phyloP scores from a whole-genome alignment of 2,888 invertebrate species.

The Drosophila yooni region DNA sequence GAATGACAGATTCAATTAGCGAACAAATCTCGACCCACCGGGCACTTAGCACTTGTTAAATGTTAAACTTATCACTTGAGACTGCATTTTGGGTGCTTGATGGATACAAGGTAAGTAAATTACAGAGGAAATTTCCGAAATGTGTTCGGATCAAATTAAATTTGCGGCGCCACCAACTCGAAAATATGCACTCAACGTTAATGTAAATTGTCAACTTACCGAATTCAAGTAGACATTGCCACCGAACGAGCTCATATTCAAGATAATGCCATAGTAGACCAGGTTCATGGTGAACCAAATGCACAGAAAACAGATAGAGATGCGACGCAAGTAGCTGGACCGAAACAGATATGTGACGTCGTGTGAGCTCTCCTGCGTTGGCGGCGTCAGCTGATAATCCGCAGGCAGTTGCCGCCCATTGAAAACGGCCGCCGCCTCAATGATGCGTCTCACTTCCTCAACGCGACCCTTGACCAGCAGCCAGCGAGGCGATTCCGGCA shows the following conservation, averaged over 20 bases:
- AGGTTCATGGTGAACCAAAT: constrained; percentile 90
- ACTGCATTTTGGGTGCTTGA: constrained; percentile 47
- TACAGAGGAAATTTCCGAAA: constrained; percentile 17
- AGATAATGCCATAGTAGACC: constrained; percentile 86
- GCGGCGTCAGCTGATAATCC: constrained; percentile 89
- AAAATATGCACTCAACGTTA: constrained; percentile 37
- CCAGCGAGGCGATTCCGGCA: constrained; percentile 94
- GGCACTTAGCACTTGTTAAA: constrained; percentile 66
- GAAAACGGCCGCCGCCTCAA: constrained; percentile 88
- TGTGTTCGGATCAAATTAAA: constrained; percentile 24
- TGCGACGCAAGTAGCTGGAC: constrained; percentile 88
- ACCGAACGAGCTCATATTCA: constrained; percentile 91
- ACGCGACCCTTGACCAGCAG: constrained; percentile 89
- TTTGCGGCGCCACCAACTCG: constrained; percentile 2
- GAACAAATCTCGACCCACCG: constrained; percentile 35
- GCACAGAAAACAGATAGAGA: constrained; percentile 89
- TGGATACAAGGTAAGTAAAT: constrained; percentile 43
- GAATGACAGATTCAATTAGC: constrained; percentile 73
- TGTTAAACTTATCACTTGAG: constrained; percentile 44
- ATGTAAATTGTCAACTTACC: constrained; percentile 85
- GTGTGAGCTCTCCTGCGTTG: constrained; percentile 86
- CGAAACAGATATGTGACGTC: constrained; percentile 89
- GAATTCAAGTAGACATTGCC: constrained; percentile 91
- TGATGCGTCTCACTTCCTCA: constrained; percentile 89
- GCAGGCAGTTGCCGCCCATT: constrained; percentile 88